Conservation (phyloP, 2,888 invertebrate genomes). For the Sinohyriopsis cumingii region DNA sequence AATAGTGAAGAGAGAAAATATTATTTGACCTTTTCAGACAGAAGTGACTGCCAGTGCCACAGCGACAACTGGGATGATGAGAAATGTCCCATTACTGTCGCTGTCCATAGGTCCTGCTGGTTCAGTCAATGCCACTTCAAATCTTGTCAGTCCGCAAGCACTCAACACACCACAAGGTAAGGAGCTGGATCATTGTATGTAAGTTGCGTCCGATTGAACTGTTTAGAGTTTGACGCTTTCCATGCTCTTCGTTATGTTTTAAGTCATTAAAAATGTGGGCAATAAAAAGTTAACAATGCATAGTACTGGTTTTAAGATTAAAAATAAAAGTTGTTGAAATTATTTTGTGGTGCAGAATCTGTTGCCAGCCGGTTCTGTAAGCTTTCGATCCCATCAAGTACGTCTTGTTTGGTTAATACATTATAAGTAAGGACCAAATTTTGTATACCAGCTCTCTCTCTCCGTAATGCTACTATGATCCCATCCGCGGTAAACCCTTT, state of each 20-base stretch:
- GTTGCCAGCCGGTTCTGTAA: too few relatives aligned
- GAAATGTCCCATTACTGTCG: slow-evolving; percentile 61
- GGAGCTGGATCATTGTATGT: not conserved
- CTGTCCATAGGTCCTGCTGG: slow-evolving; percentile 56
- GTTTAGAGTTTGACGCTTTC: not conserved
- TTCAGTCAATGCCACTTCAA: not conserved
- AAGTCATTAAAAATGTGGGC: not conserved
- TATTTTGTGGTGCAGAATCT: too few relatives aligned
- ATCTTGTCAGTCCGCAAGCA: slow-evolving; percentile 13
- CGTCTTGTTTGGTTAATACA: too few relatives aligned
- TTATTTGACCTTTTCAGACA: not conserved
- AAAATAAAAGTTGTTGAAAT: too few relatives aligned
- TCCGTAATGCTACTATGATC: too few relatives aligned
- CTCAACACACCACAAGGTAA: slow-evolving; percentile 32
- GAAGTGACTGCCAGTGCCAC: slow-evolving; percentile 1
- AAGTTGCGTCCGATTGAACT: too few relatives aligned
- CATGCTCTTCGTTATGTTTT: not conserved
- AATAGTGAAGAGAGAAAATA: not conserved
- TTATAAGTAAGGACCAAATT: too few relatives aligned
- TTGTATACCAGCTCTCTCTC: too few relatives aligned
- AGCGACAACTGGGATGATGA: slow-evolving; percentile 33
- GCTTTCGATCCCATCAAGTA: too few relatives aligned
- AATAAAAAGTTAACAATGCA: too few relatives aligned
- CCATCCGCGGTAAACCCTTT: too few relatives aligned
- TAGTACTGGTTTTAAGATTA: too few relatives aligned